A percentile compares a stretch with the other conserved stretches of the same genome.
phyloP scores from a whole-genome alignment of 2,113 vertebrate genomes.

The Daphoenositta chrysoptera region DNA sequence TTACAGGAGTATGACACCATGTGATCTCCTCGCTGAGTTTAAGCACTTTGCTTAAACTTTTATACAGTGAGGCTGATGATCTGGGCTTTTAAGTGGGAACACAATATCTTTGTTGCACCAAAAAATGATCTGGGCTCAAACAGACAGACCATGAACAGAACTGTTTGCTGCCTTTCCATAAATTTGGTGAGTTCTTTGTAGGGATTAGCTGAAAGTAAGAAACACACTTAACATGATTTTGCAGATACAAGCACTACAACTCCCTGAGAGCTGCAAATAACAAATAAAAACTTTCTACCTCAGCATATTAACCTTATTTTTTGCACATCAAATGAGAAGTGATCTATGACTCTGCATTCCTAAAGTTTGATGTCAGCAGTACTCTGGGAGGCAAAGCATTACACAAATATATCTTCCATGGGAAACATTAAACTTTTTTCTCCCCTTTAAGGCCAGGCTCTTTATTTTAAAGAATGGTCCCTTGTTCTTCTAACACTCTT shows the following conservation, averaged over 20 bases:
- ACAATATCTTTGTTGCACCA: background rate
- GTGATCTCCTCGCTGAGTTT: background rate
- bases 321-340: background rate
- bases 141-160: background rate
- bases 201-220: background rate
- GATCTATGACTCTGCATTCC: background rate
- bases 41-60: no score
- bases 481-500: background rate
- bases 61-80: background rate
- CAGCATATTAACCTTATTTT: background rate
- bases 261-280: background rate
- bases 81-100: background rate
- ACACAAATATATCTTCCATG: background rate
- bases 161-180: background rate
- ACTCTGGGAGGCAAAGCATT: background rate
- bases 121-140: background rate
- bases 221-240: background rate
- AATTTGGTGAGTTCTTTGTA: background rate
- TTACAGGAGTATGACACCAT: background rate
- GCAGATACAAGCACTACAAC: background rate
- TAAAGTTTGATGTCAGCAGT: background rate
- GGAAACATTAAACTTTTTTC: background rate
- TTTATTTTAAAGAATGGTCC: background rate
- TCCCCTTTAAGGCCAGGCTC: background rate
- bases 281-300: background rate